Evolutionary conservation across 2,113 vertebrate genomes (phyloP).

Genomic region (Apeltes quadracus): DNA sequence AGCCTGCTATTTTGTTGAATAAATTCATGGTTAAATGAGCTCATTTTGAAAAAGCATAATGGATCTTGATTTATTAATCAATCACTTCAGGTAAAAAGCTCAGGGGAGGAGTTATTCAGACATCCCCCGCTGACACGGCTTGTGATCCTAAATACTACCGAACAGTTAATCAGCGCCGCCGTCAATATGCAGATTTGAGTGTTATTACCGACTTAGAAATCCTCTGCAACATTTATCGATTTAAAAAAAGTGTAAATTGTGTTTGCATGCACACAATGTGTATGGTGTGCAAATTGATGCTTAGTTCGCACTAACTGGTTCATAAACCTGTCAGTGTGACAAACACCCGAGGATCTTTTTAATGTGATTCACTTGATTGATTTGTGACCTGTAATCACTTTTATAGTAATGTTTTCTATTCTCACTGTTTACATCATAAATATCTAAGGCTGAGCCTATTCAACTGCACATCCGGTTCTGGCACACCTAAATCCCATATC

Average conservation of each 20-base stretch:
- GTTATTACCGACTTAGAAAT: conserved; percentile 1
- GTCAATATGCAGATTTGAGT: conserved; percentile 30
- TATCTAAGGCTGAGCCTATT: neutral
- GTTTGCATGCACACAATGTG: neutral
- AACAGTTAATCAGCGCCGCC: conserved; percentile 20
- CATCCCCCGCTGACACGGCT: conserved; percentile 29
- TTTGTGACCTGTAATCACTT: neutral
- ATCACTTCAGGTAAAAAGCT: conserved; percentile 39
- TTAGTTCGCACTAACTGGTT: neutral
- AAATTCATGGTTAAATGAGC: conserved; percentile 40
- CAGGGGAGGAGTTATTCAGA: conserved; percentile 44
- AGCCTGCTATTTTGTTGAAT: conserved; percentile 22
- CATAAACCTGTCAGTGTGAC: conserved; percentile 7
- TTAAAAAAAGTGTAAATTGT: neutral
- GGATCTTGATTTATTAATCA: conserved; percentile 29
- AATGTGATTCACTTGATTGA: conserved; percentile 11
- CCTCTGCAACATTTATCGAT: neutral
- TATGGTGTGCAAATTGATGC: neutral
- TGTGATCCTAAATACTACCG: conserved; percentile 11
- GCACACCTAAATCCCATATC: neutral
- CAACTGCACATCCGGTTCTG: neutral
- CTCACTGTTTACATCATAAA: neutral
- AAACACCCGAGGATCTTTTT: neutral
- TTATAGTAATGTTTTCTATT: neutral
- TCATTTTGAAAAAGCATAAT: conserved; percentile 26